A percentile compares a stretch with the other conserved stretches of the same genome.
These are phyloP conservation scores for Drosophila falleni DNA, from an alignment of 2,888 invertebrate genomes.

Conservation along the genomic window DNA sequence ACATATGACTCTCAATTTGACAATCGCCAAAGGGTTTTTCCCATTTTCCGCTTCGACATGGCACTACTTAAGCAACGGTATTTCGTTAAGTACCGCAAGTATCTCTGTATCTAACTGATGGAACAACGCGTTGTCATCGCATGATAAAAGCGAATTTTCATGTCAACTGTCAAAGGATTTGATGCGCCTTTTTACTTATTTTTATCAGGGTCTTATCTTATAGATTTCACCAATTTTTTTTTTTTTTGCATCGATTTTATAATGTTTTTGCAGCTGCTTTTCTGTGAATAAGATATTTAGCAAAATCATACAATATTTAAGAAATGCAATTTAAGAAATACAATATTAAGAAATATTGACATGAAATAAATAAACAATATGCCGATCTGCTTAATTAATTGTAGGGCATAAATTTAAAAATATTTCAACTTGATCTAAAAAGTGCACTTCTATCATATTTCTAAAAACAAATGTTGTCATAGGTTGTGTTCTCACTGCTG, in stretches of 20 bases:
- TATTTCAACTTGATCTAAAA: not conserved
- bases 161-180: constrained; percentile 79
- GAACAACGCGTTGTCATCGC: constrained; percentile 31
- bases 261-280: constrained; percentile 6
- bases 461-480: constrained; percentile 12
- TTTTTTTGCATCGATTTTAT: not conserved
- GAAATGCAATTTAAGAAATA: too few relatives aligned
- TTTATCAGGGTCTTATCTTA: constrained; percentile 1
- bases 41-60: constrained; percentile 18
- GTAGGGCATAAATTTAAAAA: too few relatives aligned
- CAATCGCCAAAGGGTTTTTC: constrained; percentile 51
- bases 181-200: constrained; percentile 44
- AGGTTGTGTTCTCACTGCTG: constrained; percentile 19
- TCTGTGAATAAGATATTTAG: not conserved
- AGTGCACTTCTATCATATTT: not conserved
- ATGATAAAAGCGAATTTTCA: constrained; percentile 73
- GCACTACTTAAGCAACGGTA: constrained; percentile 33
- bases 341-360: too few relatives aligned
- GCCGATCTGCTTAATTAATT: too few relatives aligned
- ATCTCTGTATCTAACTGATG: not conserved
- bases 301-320: not conserved
- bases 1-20: constrained; percentile 32
- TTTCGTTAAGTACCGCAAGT: not conserved
- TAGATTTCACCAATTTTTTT: not conserved
- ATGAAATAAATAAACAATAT: too few relatives aligned